These are phyloP conservation scores for Teleiodes luculella DNA, from an alignment of 2,888 invertebrate genomes.

Conservation along the genomic window DNA sequence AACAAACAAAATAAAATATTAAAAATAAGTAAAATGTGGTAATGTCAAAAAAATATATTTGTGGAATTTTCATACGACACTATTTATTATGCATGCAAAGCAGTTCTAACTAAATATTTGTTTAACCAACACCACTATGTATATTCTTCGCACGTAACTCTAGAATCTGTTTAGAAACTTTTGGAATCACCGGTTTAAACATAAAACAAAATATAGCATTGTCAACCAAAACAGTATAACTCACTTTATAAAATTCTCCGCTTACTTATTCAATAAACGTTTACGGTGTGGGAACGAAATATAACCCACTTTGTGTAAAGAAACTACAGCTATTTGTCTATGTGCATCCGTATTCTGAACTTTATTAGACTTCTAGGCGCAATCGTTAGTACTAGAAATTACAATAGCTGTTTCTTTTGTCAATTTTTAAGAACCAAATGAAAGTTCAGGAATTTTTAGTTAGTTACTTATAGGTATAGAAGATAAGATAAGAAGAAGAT, in stretches of 20 bases:
- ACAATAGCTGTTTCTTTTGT: too few relatives aligned
- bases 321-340: constrained; percentile 68
- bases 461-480: too few relatives aligned
- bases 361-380: constrained; percentile 2
- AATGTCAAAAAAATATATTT: too few relatives aligned
- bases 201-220: neutral
- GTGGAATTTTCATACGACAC: too few relatives aligned
- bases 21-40: too few relatives aligned
- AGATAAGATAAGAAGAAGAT: too few relatives aligned
- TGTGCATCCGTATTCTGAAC: constrained; percentile 57
- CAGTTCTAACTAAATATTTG: neutral
- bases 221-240: constrained; percentile 10
- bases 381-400: too few relatives aligned
- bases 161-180: neutral
- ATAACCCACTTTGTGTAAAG: constrained; percentile 67
- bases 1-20: too few relatives aligned
- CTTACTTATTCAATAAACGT: constrained; percentile 73
- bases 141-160: neutral
- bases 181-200: neutral
- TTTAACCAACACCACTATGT: neutral
- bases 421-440: too few relatives aligned
- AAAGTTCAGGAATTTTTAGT: too few relatives aligned
- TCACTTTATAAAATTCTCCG: constrained; percentile 50
- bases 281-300: constrained; percentile 67
- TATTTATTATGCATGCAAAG: neutral